Evolutionary conservation across 2,888 invertebrate species (phyloP).

Genomic region (Proisotoma minuta): DNA sequence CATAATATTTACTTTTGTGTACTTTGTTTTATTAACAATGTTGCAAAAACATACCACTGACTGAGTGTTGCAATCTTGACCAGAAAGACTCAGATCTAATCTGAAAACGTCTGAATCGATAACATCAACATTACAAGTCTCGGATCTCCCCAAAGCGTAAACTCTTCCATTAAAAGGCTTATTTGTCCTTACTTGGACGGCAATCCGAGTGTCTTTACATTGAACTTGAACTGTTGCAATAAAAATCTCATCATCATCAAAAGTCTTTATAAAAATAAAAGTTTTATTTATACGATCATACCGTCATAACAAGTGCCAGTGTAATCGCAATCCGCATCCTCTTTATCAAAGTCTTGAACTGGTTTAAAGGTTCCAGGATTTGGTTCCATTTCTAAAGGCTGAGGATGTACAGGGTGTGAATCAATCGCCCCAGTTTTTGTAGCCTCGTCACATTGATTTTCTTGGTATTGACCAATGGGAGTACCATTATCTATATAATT

Average conservation of each 20-base stretch:
- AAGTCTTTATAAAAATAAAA: neutral
- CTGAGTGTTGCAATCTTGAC: constrained; percentile 92
- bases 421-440: constrained; percentile 28
- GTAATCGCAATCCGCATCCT: constrained; percentile 69
- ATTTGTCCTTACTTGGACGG: constrained; percentile 86
- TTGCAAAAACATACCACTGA: constrained; percentile 72
- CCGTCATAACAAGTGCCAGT: constrained; percentile 93
- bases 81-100: constrained; percentile 84
- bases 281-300: constrained; percentile 50
- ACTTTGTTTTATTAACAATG: constrained; percentile 23
- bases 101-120: constrained; percentile 87
- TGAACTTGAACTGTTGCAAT: constrained; percentile 71
- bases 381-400: constrained; percentile 28
- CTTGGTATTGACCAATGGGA: constrained; percentile 81
- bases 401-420: constrained; percentile 25
- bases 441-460: constrained; percentile 86
- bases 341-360: constrained; percentile 24
- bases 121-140: constrained; percentile 91
- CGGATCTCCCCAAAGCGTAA: constrained; percentile 86
- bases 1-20: neutral
- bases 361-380: constrained; percentile 42
- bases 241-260: neutral
- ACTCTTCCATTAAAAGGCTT: constrained; percentile 92
- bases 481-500: constrained; percentile 87
- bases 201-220: constrained; percentile 90